Evolutionary conservation across 2,888 invertebrate species (phyloP), one percentile per base, ranked within the genome.

Genomic region (Ormia ochracea): DNA sequence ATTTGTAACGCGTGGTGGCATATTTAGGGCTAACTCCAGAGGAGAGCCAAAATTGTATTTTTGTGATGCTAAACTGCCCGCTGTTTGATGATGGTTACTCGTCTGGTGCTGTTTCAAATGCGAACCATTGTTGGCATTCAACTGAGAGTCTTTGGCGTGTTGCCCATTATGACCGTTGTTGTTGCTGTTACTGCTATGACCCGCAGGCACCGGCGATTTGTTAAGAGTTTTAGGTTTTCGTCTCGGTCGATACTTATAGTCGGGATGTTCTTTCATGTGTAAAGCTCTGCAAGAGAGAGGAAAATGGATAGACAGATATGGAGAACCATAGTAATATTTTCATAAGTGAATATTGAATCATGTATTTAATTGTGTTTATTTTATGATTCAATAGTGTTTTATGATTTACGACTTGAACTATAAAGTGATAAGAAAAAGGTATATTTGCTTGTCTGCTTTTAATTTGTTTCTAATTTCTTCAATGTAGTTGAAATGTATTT

Each of bases 231-330:
- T 96, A 4, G 96, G 96, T 90, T 96, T 96, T 86, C 96, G 91
- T 68, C 96, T 91, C 10, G 96, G 96, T 50, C 96, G 92, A 91
- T 96, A 96, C 90, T 96, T 96, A 92, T 96, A 96, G 90, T 96
- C 96, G 5, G 96, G 96, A 86, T 96, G 96, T 88, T 96, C 96
- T 90, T 96, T 96, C 96, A 96, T 96, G 91, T 96, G 96, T 10
- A 96, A 92, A 38, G 96, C 96, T 89, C 96, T 96, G 92, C 26
- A 86, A 88, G 12, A 33, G 21, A 83, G 12, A 75, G 7, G 43
- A n/a, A 36, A 17, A 36, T 12, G 17, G 12, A 6, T 6, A 48
- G 45, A 23, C 4, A 50, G n/a, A n/a, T n/a, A n/a, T n/a, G n/a
- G n/a, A n/a, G n/a, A n/a, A n/a, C n/a, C n/a, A 17, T n/a, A 9